Evolutionary conservation across 2,113 vertebrate species (phyloP).

Genomic region (Atlantisia rogersi): DNA sequence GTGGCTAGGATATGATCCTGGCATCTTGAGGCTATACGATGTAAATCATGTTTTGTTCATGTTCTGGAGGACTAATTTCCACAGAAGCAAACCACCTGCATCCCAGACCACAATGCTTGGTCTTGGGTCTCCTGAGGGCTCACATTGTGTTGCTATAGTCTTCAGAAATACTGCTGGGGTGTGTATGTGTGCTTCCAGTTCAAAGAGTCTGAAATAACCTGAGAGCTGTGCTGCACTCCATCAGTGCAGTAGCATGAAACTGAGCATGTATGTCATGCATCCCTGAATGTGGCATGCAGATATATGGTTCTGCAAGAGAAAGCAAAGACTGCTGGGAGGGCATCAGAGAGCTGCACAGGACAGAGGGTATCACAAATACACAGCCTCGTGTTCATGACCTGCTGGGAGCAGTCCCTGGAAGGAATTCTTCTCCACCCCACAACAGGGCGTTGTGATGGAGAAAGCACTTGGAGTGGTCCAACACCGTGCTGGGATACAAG

Average conservation of each 20-base stretch:
- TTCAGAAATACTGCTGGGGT: not conserved
- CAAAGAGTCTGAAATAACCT: not conserved
- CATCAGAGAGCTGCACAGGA: not conserved
- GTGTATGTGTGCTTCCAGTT: not conserved
- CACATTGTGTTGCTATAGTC: not conserved
- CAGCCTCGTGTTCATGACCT: not conserved
- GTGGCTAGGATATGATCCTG: not conserved
- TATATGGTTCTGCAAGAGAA: not conserved
- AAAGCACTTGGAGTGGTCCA: not conserved
- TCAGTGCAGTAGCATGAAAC: not conserved
- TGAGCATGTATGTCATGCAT: fast-evolving
- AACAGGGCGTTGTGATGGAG: not conserved
- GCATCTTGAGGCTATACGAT: not conserved
- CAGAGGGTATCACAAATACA: not conserved
- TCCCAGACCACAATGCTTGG: not conserved
- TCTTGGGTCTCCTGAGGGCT: not conserved
- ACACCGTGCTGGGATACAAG: not conserved
- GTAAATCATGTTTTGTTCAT: not conserved
- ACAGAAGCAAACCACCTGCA: not conserved
- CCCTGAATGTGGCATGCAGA: not conserved
- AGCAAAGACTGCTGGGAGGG: not conserved
- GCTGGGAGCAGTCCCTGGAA: not conserved
- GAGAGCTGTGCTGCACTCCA: not conserved
- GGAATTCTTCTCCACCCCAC: not conserved
- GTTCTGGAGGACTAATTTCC: not conserved